Evolutionary conservation across 2,888 invertebrate genomes (phyloP).

Genomic region (Vesta saturnalis): DNA sequence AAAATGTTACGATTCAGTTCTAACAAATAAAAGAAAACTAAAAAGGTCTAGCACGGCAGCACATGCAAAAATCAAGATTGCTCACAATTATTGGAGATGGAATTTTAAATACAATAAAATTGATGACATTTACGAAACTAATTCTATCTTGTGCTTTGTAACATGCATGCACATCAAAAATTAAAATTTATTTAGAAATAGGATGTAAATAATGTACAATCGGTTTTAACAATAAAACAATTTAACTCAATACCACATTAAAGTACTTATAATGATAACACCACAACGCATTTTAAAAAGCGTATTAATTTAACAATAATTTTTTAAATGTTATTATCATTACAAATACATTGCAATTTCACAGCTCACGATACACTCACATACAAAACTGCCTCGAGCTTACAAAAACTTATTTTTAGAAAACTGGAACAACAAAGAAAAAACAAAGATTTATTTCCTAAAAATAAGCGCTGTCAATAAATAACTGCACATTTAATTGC

Average conservation of each 20-base stretch:
- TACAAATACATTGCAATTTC: conserved; percentile 26
- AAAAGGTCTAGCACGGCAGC: neutral
- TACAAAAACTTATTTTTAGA: conserved; percentile 55
- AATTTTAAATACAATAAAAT: neutral
- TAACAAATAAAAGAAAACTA: conserved; percentile 6
- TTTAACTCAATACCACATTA: conserved; percentile 8
- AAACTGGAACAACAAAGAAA: conserved; percentile 29
- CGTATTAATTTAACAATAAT: neutral
- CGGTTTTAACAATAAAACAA: conserved; percentile 12
- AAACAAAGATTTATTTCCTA: conserved; percentile 47
- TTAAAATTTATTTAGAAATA: conserved; percentile 13
- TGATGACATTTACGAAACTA: conserved; percentile 6
- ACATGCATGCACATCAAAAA: conserved; percentile 17
- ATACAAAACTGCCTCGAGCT: conserved; percentile 38
- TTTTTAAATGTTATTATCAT: conserved; percentile 24
- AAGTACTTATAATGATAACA: conserved; percentile 12
- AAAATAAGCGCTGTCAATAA: conserved; percentile 49
- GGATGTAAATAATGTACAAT: neutral
- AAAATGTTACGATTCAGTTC: conserved; percentile 14
- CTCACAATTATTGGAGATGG: neutral
- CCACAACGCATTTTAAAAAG: conserved; percentile 8
- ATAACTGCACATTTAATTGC: conserved; percentile 32
- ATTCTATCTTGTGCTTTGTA: conserved; percentile 20
- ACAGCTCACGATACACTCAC: conserved; percentile 33
- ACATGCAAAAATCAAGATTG: neutral